phyloP scores from a whole-genome alignment of 1,140 invertebrate species.

The Scaptomyza graminum region DNA sequence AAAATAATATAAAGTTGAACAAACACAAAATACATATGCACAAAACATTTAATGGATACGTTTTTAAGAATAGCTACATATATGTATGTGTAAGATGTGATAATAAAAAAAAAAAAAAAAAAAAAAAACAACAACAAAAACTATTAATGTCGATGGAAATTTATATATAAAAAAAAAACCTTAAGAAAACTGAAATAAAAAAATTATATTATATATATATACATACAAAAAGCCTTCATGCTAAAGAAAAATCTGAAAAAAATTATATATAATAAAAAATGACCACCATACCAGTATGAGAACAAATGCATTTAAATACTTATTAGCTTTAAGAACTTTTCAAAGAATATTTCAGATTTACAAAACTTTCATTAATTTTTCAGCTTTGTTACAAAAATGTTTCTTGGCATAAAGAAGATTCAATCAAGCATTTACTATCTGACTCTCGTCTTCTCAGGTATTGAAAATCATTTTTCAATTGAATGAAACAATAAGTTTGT shows the following conservation, averaged over 20 bases:
- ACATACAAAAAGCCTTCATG: conserved; percentile 45
- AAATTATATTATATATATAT: conserved; percentile 49
- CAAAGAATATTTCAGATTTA: too few species aligned
- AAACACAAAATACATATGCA: conserved; percentile 64
- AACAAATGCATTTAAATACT: neutral
- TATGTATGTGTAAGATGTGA: conserved; percentile 72
- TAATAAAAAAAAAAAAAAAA: conserved; percentile 55
- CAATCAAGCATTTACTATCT: too few species aligned
- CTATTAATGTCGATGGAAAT: conserved; percentile 44
- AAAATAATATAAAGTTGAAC: neutral
- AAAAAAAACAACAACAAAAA: conserved; percentile 23
- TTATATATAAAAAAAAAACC: conserved; percentile 32
- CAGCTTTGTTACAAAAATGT: too few species aligned
- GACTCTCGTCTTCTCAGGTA: too few species aligned
- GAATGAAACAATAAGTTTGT: conserved; percentile 10
- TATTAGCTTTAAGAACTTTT: too few species aligned
- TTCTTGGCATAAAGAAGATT: too few species aligned
- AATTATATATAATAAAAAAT: conserved; percentile 70
- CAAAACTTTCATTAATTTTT: too few species aligned
- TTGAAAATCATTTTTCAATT: too few species aligned
- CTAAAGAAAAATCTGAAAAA: conserved; percentile 54
- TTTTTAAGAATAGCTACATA: conserved; percentile 73
- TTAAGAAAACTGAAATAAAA: conserved; percentile 26
- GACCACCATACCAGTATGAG: conserved; percentile 75
- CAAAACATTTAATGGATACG: conserved; percentile 76